A percentile compares a stretch with the other conserved stretches of the same genome.
phyloP scores from a whole-genome alignment of 2,888 invertebrate species.

The Phyllotreta striolata region DNA sequence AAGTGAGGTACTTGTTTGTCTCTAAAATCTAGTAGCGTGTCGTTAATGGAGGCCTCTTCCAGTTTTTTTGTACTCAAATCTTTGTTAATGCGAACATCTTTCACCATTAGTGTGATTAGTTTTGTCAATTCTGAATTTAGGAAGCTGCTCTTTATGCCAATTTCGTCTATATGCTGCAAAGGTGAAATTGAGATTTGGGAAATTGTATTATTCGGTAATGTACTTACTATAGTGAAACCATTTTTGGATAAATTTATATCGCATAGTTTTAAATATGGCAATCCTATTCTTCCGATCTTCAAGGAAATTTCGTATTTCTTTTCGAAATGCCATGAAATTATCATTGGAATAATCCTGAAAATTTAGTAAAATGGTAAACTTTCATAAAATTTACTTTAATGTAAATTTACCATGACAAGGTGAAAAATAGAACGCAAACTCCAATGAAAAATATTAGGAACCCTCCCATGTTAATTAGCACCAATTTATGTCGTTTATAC shows the following conservation, averaged over 20 bases:
- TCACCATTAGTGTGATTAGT: constrained; percentile 80
- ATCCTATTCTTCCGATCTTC: constrained; percentile 81
- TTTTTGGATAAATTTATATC: constrained; percentile 84
- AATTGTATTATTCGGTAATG: constrained; percentile 24
- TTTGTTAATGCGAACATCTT: constrained; percentile 82
- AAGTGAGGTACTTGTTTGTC: constrained; percentile 80
- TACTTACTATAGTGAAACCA: constrained; percentile 63
- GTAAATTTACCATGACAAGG: constrained; percentile 42
- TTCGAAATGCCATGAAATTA: constrained; percentile 82
- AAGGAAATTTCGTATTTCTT: constrained; percentile 81
- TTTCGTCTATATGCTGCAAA: constrained; percentile 82
- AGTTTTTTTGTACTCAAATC: constrained; percentile 63
- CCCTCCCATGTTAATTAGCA: constrained; percentile 43
- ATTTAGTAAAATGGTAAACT: constrained; percentile 24
- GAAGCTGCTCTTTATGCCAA: constrained; percentile 85
- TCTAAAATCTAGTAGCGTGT: constrained; percentile 69
- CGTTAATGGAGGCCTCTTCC: constrained; percentile 54
- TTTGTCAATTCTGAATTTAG: constrained; percentile 89
- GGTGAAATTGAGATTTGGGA: constrained; percentile 66
- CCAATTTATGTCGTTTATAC: too few relatives aligned
- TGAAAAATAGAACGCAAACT: constrained; percentile 43
- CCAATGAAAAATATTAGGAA: constrained; percentile 44
- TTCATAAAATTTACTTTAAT: constrained; percentile 7
- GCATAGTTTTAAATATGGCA: constrained; percentile 79
- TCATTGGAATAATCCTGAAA: constrained; percentile 77